Evolutionary conservation across 2,797 vertebrate species (phyloP).

Genomic region (Limnodromus scolopaceus): DNA sequence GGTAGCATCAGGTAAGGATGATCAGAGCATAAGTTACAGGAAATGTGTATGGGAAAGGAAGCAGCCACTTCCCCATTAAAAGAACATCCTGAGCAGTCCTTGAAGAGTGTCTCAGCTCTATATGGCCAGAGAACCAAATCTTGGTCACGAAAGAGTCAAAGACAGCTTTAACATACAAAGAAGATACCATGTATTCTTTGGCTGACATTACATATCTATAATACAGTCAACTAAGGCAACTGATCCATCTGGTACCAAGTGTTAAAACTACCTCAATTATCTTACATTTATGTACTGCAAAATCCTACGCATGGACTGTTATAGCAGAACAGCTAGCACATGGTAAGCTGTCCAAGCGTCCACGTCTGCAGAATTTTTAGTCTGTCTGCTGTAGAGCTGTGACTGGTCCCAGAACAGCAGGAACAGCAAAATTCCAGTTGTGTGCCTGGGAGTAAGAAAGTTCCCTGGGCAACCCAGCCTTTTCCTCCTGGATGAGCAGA

Average conservation of each 20-base stretch:
- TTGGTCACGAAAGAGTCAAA: neutral
- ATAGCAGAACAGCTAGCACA: neutral
- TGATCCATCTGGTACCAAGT: neutral
- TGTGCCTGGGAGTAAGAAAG: neutral
- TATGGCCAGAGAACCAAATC: neutral
- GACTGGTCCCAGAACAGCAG: neutral
- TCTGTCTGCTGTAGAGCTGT: neutral
- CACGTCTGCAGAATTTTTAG: neutral
- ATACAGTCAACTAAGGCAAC: neutral
- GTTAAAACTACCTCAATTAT: neutral
- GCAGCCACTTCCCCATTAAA: neutral
- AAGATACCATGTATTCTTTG: neutral
- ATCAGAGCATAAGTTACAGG: neutral
- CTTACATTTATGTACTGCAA: neutral
- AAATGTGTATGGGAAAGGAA: neutral
- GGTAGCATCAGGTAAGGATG: neutral
- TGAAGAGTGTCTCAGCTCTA: neutral
- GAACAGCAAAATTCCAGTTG: neutral
- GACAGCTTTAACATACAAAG: neutral
- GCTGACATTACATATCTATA: neutral
- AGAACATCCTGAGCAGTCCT: neutral
- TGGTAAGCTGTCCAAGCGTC: neutral
- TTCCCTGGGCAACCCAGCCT: neutral
- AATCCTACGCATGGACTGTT: neutral
- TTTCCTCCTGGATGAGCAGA: neutral